These are phyloP conservation scores for Plecturocebus donacophilus DNA, from an alignment of 2,113 vertebrate species.

Conservation along the genomic window DNA sequence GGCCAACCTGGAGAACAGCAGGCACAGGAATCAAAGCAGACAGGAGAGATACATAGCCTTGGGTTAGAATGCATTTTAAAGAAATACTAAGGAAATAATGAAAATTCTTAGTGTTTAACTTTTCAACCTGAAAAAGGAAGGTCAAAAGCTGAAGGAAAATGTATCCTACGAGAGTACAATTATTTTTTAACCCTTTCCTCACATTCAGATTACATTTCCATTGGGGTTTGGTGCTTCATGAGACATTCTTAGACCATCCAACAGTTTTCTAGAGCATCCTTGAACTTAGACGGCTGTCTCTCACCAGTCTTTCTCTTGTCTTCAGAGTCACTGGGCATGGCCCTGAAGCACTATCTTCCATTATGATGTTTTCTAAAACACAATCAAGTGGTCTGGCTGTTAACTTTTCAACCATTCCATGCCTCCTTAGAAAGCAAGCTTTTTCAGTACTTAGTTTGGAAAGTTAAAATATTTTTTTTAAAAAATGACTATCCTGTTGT, in stretches of 20 bases:
- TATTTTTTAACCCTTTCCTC: constrained; percentile 20
- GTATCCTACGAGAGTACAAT: neutral
- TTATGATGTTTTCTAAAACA: neutral
- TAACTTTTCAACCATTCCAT: constrained; percentile 3
- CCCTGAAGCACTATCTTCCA: neutral
- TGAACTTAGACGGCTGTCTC: neutral
- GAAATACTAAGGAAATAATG: neutral
- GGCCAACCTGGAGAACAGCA: constrained; percentile 92
- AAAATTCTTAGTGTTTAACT: neutral
- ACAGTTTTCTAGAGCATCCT: neutral
- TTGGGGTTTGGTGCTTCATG: neutral
- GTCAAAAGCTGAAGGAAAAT: constrained; percentile 8
- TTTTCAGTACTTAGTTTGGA: neutral
- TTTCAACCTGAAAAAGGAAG: constrained; percentile 12
- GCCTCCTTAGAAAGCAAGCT: neutral
- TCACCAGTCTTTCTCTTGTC: neutral
- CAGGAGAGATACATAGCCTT: neutral
- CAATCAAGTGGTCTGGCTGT: neutral
- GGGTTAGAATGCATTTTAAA: constrained; percentile 41
- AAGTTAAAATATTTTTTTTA: neutral
- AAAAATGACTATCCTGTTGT: neutral
- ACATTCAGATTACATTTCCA: neutral
- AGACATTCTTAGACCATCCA: neutral
- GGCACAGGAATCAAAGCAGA: neutral
- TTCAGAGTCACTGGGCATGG: neutral